Base-by-base conservation (phyloP, 2,888 invertebrate genomes). In the Nemoura dubitans region DNA sequence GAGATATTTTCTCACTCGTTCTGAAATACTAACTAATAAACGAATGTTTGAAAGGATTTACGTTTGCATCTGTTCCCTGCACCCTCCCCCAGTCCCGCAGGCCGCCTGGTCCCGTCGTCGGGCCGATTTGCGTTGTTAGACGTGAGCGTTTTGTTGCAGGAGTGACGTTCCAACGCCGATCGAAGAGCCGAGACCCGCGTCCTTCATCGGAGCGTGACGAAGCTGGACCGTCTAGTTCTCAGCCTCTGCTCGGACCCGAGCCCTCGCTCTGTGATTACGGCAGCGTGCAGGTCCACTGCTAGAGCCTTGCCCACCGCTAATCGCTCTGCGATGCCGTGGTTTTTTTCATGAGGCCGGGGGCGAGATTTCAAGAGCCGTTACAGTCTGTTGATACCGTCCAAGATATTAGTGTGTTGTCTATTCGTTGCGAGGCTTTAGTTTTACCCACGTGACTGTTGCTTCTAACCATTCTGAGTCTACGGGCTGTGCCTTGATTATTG, bases 121-220 rank as follows among this genome's bases (percentile, higher is more conserved):
- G 80, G 5, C 80, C 7, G 21, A 5, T 26, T 27, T 29, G 82
- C 21, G 84, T 84, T 27, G 36, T 42, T 83, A 84, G 84, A 84
- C 21, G 28, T 84, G 21, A 26, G 21, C 28, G 29, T 84, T 86
- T 27, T 87, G 82, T 87, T 83, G 29, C 77, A 87, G 87, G 87
- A 27, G 3, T 87, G 85, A 87, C 43, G 83, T 86, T 86, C 82
- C 87, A 78, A 27, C 85, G 85, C 77, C 76, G 77, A 76, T 82
- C 27, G 86, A 81, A 16, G 76, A 77, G 25, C 27, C 83, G 25
- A 43, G 85, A 85, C 77, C 83, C 83, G 59, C 16, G 77, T 82
- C 85, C 77, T n/a, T 77, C 83, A 77, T 83, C 85, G 82, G 82
- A 30, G 76, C 85, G 83, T 87, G 87, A 87, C 85, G 77, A 21